Base-by-base conservation (phyloP, 35 echinoderm and acorn worm species). In the Apostichopus parvimensis region DNA sequence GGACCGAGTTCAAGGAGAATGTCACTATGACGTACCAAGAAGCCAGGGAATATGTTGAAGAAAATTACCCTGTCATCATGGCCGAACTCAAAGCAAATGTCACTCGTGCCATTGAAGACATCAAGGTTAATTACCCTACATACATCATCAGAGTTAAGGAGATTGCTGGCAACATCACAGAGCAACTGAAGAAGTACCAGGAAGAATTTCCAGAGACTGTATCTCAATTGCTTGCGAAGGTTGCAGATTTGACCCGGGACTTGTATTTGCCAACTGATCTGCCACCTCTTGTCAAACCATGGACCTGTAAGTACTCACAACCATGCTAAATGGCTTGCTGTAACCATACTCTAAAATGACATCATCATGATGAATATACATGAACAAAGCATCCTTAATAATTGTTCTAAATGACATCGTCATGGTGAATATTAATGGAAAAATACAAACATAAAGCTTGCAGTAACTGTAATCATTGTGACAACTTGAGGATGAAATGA, bases 81-180 rank as follows among this genome's bases (percentile, higher is more conserved):
- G 84, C 83, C 21, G 59, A 94, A 58, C 76, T 95, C 86, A 79
- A 83, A 17, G 53, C 18, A 5, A 95, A 95, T 80, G 83, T 79
- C 6, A 92, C 94, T 87, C 55, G 22, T 17, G 15, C 24, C 23
- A 87, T 65, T 20, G 24, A 87, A 9, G 53, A 87, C 9, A 61
- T 24, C 56, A 87, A 52, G 17, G 78, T 13, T 6, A 87, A 61
- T 55, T 57, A 57, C 21, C 54, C 83, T 18, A 15, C 15, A 5
- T 57, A 87, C 83, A 9, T 58, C 54, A 66, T 17, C 14, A 14
- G 54, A 53, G 64, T 90, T 9, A 28, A 54, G 34, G 87, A 90
- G 66, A 21, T 53, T 21, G 24, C 26, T 21, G 22, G 13, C 9
- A 58, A 25, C 26, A 25, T 90, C 65, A 77, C 25, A 3, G 62